These are phyloP conservation scores for Bos javanicus DNA, from an alignment of 2,113 vertebrate genomes.

Conservation along the genomic window DNA sequence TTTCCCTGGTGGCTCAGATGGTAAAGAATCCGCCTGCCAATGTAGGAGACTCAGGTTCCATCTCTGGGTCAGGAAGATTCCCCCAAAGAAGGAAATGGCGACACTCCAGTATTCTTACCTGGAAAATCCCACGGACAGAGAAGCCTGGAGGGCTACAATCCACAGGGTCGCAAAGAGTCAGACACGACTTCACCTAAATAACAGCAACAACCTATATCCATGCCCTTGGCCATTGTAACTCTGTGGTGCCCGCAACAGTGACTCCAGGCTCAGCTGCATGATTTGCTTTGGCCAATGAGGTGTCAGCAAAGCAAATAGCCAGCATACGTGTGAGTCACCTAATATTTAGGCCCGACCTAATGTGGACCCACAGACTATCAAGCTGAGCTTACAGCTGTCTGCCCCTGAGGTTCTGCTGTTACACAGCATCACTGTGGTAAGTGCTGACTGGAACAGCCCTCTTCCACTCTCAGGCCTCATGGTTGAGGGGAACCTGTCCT, in stretches of 20 bases:
- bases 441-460: background rate
- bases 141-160: background rate
- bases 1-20: background rate
- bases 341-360: background rate
- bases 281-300: background rate
- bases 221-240: background rate
- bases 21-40: background rate
- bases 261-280: background rate
- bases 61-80: background rate
- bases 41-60: background rate
- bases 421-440: background rate
- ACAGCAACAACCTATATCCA: background rate
- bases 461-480: background rate
- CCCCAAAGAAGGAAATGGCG: background rate
- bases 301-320: background rate
- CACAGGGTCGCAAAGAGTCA: background rate
- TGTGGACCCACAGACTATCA: accelerated
- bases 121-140: background rate
- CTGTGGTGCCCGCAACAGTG: background rate
- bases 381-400: background rate
- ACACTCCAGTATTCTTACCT: background rate
- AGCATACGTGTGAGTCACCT: background rate
- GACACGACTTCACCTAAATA: background rate
- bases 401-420: background rate
- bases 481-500: background rate